Evolutionary conservation across 2,888 invertebrate species (phyloP).

Genomic region (Ormyrus nitidulus): DNA sequence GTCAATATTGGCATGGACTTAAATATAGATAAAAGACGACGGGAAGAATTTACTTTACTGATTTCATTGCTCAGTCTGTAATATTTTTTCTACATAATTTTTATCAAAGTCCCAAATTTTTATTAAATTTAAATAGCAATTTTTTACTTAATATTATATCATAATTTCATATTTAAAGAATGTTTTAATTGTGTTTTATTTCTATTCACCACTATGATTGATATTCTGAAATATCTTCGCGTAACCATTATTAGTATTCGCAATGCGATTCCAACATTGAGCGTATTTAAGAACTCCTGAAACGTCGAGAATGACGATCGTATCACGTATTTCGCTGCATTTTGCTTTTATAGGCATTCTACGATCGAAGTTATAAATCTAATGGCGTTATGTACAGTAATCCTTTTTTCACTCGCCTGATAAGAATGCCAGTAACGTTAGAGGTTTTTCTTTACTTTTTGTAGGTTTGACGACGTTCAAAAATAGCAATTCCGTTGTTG

Average conservation of each 20-base stretch:
- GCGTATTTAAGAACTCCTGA: constrained; percentile 63
- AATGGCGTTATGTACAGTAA: constrained; percentile 16
- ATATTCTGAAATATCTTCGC: constrained; percentile 40
- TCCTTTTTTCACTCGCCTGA: constrained; percentile 25
- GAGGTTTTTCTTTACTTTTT: constrained; percentile 57
- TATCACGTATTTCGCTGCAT: constrained; percentile 63
- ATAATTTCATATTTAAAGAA: too few relatives aligned
- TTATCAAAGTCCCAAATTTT: too few relatives aligned
- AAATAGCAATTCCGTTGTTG: constrained; percentile 97
- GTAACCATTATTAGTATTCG: constrained; percentile 63
- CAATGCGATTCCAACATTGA: constrained; percentile 55
- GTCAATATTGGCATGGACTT: too few relatives aligned
- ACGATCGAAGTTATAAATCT: constrained; percentile 46
- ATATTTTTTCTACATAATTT: too few relatives aligned
- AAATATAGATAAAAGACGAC: too few relatives aligned
- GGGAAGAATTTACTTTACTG: too few relatives aligned
- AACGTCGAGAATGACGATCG: constrained; percentile 57
- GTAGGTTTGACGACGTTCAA: constrained; percentile 96
- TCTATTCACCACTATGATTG: too few relatives aligned
- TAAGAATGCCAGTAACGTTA: constrained; percentile 29
- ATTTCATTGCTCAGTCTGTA: too few relatives aligned
- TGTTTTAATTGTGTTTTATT: too few relatives aligned
- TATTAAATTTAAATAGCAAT: too few relatives aligned
- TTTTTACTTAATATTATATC: too few relatives aligned
- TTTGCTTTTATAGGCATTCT: constrained; percentile 62